Evolutionary conservation across 2,113 vertebrate species (phyloP).

Genomic region (Sinocyclocheilus grahami): DNA sequence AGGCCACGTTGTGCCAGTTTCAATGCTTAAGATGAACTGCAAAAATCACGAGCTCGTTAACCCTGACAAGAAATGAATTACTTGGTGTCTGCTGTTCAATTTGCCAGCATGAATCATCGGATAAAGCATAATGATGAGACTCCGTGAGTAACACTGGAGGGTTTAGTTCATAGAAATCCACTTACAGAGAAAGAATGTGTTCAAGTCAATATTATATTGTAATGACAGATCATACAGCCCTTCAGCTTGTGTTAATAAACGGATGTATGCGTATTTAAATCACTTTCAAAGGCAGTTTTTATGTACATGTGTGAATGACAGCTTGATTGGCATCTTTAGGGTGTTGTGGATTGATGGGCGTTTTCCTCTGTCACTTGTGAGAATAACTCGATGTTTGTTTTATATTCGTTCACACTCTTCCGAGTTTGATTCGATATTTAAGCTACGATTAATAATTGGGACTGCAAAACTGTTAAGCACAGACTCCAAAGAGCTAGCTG

Average conservation of each 20-base stretch:
- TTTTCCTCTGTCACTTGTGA: background rate
- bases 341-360: background rate
- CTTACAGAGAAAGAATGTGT: background rate
- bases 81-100: slow-evolving; percentile 40
- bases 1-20: background rate
- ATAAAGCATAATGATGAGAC: slow-evolving; percentile 61
- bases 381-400: background rate
- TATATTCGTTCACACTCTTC: background rate
- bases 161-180: slow-evolving; percentile 53
- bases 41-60: background rate
- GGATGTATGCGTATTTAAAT: background rate
- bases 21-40: background rate
- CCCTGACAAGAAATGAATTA: background rate
- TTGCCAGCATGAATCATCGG: slow-evolving; percentile 54
- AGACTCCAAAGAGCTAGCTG: background rate
- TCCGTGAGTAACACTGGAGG: background rate
- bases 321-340: background rate
- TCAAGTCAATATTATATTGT: background rate
- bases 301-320: background rate
- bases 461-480: background rate
- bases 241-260: background rate
- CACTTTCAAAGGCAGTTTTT: background rate
- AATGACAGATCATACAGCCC: background rate
- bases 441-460: background rate
- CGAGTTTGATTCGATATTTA: background rate